Conservation (phyloP, 2,888 invertebrate species). For the Sinelater perroti region DNA sequence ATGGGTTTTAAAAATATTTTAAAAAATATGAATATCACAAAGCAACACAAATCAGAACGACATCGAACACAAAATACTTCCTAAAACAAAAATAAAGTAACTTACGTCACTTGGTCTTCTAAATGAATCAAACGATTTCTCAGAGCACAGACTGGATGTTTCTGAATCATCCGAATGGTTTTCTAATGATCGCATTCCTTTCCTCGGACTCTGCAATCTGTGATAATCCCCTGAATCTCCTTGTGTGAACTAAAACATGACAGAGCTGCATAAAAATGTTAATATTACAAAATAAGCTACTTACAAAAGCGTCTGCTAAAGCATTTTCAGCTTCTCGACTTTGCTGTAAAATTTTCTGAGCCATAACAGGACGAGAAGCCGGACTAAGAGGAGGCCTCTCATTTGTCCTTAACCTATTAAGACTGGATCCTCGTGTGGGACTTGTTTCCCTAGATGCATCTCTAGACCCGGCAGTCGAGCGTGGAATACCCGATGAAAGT, state of each 20-base stretch:
- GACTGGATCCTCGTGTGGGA: slow-evolving; percentile 53
- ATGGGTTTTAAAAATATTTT: background rate
- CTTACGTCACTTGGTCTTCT: slow-evolving; percentile 83
- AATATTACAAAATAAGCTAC: slow-evolving; percentile 22
- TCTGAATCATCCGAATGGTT: slow-evolving; percentile 91
- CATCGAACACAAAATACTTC: background rate
- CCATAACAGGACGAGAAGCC: slow-evolving; percentile 69
- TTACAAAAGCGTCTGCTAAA: slow-evolving; percentile 75
- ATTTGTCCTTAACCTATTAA: slow-evolving; percentile 56
- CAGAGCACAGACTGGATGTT: slow-evolving; percentile 95
- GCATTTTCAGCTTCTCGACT: slow-evolving; percentile 88
- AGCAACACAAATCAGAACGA: background rate
- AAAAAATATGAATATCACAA: background rate
- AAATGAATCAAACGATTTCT: slow-evolving; percentile 85
- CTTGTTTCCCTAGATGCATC: slow-evolving; percentile 63
- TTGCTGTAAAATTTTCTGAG: slow-evolving; percentile 85
- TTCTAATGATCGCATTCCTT: slow-evolving; percentile 61
- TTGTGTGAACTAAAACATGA: slow-evolving; percentile 50
- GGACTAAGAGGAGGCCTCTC: slow-evolving; percentile 67
- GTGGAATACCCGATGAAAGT: slow-evolving; percentile 72
- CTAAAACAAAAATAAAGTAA: slow-evolving; percentile 48
- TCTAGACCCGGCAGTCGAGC: slow-evolving; percentile 73
- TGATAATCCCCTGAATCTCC: slow-evolving; percentile 52
- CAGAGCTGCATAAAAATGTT: slow-evolving; percentile 5
- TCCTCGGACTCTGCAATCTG: slow-evolving; percentile 53